Conservation (phyloP, 1,140 invertebrate species). For the Tenebrio molitor region DNA sequence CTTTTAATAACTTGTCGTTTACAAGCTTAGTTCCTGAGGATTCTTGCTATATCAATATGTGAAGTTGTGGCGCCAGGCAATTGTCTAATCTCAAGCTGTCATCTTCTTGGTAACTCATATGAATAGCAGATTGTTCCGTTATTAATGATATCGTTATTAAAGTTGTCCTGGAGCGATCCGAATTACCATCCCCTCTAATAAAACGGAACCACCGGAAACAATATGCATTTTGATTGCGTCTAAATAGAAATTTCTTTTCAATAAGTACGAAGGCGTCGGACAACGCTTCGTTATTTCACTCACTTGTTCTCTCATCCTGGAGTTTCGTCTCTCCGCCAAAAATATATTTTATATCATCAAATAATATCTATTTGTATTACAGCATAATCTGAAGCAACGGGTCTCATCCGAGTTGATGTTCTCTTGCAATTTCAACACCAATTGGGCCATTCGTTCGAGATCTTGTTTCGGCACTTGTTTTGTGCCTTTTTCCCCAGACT, state of each 20-base stretch:
- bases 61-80: not conserved
- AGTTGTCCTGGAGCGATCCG: constrained; percentile 26
- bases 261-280: constrained; percentile 7
- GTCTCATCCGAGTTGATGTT: constrained; percentile 23
- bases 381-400: constrained; percentile 25
- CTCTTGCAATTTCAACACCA: constrained; percentile 35
- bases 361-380: constrained; percentile 33
- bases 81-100: constrained; percentile 24
- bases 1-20: too few relatives aligned
- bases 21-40: too few relatives aligned
- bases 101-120: not conserved
- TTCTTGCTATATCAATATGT: too few relatives aligned
- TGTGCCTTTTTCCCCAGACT: constrained; percentile 3
- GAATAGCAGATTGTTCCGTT: constrained; percentile 15
- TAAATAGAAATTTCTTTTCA: constrained; percentile 45
- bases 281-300: constrained; percentile 6
- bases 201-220: constrained; percentile 1
- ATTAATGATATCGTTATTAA: constrained; percentile 40
- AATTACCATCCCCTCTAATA: constrained; percentile 36
- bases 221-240: constrained; percentile 41
- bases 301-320: constrained; percentile 4
- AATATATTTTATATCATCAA: constrained; percentile 19
- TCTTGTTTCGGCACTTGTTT: constrained; percentile 20
- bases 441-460: constrained; percentile 15
- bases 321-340: not conserved